These are phyloP conservation scores for Riparia riparia DNA, from an alignment of 2,113 vertebrate genomes.

Conservation along the genomic window DNA sequence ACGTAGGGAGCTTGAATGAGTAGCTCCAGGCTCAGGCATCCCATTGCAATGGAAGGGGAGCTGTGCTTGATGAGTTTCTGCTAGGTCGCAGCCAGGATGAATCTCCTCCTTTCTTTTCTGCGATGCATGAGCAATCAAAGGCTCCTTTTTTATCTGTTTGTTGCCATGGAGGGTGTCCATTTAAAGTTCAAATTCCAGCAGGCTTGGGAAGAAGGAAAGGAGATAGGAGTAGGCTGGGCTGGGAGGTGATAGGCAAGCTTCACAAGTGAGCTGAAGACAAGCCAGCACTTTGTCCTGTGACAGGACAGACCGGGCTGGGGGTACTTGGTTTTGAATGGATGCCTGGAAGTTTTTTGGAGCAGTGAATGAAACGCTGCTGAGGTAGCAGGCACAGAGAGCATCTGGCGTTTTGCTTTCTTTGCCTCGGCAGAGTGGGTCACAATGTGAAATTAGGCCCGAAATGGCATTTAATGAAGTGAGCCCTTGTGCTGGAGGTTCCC, in stretches of 20 bases:
- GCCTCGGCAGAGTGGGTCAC: conserved; percentile 36
- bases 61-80: conserved; percentile 61
- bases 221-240: conserved; percentile 70
- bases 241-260: conserved; percentile 74
- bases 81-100: conserved; percentile 67
- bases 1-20: conserved; percentile 60
- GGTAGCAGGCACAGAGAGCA: conserved; percentile 58
- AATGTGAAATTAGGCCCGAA: conserved; percentile 63
- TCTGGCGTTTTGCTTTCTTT: conserved; percentile 65
- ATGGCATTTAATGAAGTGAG: conserved; percentile 67
- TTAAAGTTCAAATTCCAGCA: conserved; percentile 78
- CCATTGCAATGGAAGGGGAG: conserved; percentile 59
- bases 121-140: conserved; percentile 79
- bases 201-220: conserved; percentile 74
- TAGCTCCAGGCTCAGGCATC: conserved; percentile 57
- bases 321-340: conserved; percentile 68
- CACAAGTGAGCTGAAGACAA: conserved; percentile 76
- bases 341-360: conserved; percentile 49
- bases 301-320: conserved; percentile 58
- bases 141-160: conserved; percentile 78
- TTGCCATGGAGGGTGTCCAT: conserved; percentile 69
- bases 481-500: conserved; percentile 43
- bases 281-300: conserved; percentile 75
- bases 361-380: conserved; percentile 55
- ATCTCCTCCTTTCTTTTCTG: conserved; percentile 70